Conservation (phyloP, 2,888 invertebrate species). For the Drosophila rubida region DNA sequence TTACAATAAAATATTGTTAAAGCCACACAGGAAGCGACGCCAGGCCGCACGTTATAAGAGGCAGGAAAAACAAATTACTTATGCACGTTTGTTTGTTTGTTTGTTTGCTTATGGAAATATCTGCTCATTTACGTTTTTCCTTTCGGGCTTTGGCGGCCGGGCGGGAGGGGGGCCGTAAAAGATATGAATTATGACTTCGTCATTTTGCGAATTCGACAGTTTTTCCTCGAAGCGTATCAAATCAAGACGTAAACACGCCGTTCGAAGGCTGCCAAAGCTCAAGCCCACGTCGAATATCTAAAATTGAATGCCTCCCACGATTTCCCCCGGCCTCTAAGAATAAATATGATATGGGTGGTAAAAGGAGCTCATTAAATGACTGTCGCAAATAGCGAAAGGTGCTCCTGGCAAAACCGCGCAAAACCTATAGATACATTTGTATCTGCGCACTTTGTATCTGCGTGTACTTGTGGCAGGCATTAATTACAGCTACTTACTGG, state of each 20-base stretch:
- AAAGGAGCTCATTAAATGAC: constrained; percentile 74
- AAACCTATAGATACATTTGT: constrained; percentile 6
- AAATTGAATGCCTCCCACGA: constrained; percentile 24
- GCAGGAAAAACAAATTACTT: constrained; percentile 50
- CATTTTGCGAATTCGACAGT: constrained; percentile 71
- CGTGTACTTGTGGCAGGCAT: constrained; percentile 22
- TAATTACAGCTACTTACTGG: constrained; percentile 39
- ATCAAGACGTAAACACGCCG: constrained; percentile 43
- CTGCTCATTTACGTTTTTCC: constrained; percentile 18
- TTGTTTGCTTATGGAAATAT: constrained; percentile 53
- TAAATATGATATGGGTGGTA: constrained; percentile 37
- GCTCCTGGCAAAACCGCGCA: constrained; percentile 36
- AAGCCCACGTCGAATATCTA: constrained; percentile 34
- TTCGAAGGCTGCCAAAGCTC: constrained; percentile 25
- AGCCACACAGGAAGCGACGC: neutral
- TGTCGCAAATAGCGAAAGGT: constrained; percentile 45
- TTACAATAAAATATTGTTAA: constrained; percentile 31
- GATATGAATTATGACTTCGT: constrained; percentile 64
- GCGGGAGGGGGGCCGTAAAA: constrained; percentile 28
- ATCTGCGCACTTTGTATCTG: neutral
- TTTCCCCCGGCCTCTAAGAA: neutral
- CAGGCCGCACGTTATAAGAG: neutral
- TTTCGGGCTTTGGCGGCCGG: constrained; percentile 18
- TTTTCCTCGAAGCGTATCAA: constrained; percentile 57
- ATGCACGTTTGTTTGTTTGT: constrained; percentile 26